Base-by-base conservation (phyloP, 2,888 invertebrate genomes). In the Chrysodeixis includens region DNA sequence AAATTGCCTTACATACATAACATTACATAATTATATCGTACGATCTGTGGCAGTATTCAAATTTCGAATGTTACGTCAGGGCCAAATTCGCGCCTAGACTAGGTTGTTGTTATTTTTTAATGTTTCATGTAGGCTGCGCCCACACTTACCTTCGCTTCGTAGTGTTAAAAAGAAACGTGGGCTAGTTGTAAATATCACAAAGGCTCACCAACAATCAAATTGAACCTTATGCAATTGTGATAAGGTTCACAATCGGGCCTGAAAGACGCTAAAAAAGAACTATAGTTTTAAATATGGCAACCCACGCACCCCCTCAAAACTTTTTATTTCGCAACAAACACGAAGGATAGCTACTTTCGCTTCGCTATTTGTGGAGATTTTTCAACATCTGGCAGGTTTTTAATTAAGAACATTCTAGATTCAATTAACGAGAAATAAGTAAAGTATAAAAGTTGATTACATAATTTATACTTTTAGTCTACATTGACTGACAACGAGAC, bases 91-190 rank as follows among this genome's bases (percentile, higher is more conserved):
- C 86, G 83, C 81, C 86, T 86, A 86, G 86, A 77, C 83, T 86
- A 84, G 81, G 78, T 86, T 85, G 85, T 80, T 80, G 83, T 84
- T 83, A 83, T 86, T 88, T 89, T 88, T 89, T 86, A 86, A 88
- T 81, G 78, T 78, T 77, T 66, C 75, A 88, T 86, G 92, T 92
- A 92, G 92, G 92, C 82, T 78, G 91, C 91, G 89, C 93, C 93
- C 89, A 92, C 92, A 84, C 83, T 79, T 66, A 61, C 76, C 65
- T 75, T 78, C 81, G 77, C 83, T 81, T 82, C 74, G 75, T 82
- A 70, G 83, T 81, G 83, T 83, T 83, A 84, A 87, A 89, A 92
- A 92, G 87, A 89, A 89, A 85, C 90, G 90, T 92, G 90, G 91
- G 90, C 84, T 83, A 84, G 78, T 87, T 84, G 89, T 88, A 88